Evolutionary conservation across 2,113 vertebrate genomes (phyloP), one percentile per base, ranked within the genome.

Genomic region (Onychostoma macrolepis): DNA sequence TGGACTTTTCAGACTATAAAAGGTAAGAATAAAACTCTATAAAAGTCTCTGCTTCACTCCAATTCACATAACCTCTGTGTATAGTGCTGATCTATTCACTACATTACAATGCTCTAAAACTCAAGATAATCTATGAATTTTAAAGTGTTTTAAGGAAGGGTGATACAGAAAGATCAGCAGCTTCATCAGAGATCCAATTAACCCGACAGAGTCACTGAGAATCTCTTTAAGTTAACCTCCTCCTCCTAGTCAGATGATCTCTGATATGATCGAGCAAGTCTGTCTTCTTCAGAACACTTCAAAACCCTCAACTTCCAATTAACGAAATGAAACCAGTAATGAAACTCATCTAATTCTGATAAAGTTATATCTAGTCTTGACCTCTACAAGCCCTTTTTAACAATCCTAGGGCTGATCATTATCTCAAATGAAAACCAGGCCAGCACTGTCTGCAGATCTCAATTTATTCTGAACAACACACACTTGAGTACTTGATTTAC

Each of bases 171-270:
- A 38, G 30, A 84, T 84, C 65, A 33, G 28, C 19, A 30, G 65
- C 28, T 83, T 83, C 63, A 83, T 83, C 67, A 56, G 30, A 74
- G 83, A 84, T 84, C 30, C 56, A 56, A 84, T 84, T 84, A 84
- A 84, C 83, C 65, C 2, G 28, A 58, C 15, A 26, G 21, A 33
- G 67, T 36, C 11, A 10, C 28, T 38, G 48, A 28, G 30, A 74
- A 84, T 84, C 82, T 84, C 48, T 50, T 84, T 17, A 36, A 33
- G 69, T 74, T 84, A 74, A 56, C 69, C 69, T 84, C 33, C 33
- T 84, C 69, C 24, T 28, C 82, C 82, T 33, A 36, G 33, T 58
- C 67, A 72, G 41, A 84, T 84, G 82, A 84, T 72, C 82, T 72
- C 28, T 50, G 43, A 84, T 71, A 84, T 69, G 24, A 50, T 77